These are phyloP conservation scores for Chloroceryle inda DNA, from an alignment of 2,797 vertebrate genomes.

Conservation along the genomic window DNA sequence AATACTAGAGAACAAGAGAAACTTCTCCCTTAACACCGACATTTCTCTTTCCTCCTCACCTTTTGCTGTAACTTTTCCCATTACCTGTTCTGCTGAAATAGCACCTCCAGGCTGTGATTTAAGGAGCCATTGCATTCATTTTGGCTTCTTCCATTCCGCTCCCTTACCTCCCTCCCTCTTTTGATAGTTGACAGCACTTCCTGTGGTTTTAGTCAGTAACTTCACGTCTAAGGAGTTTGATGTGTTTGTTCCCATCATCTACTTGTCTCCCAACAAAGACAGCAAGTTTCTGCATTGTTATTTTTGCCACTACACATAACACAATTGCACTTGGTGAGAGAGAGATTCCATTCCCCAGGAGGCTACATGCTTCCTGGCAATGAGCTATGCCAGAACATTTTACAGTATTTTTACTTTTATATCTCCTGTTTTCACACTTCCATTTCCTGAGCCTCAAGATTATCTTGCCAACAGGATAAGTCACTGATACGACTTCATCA, in stretches of 20 bases:
- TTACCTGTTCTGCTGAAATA: neutral
- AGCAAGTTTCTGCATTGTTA: neutral
- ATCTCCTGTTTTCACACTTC: neutral
- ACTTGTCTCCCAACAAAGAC: neutral
- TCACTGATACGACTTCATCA: neutral
- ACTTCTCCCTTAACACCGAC: neutral
- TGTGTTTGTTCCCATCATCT: neutral
- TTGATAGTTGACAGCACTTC: neutral
- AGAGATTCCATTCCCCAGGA: neutral
- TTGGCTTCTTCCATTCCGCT: neutral
- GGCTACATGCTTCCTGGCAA: neutral
- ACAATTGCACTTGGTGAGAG: neutral
- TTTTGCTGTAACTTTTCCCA: neutral
- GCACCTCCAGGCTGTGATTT: neutral
- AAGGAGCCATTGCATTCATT: neutral
- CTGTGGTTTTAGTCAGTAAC: neutral
- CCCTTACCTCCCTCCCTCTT: neutral
- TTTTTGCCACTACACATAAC: neutral
- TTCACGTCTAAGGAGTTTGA: neutral
- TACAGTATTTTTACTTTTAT: neutral
- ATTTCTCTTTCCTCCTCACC: neutral
- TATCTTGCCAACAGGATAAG: neutral
- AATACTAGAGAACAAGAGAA: neutral
- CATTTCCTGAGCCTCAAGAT: neutral
- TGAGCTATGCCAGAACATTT: neutral